Percentiles rank a stretch among this genome's conserved stretches.
phyloP scores from a whole-genome alignment of 2,113 vertebrate species.

The Hypanus sabinus region DNA sequence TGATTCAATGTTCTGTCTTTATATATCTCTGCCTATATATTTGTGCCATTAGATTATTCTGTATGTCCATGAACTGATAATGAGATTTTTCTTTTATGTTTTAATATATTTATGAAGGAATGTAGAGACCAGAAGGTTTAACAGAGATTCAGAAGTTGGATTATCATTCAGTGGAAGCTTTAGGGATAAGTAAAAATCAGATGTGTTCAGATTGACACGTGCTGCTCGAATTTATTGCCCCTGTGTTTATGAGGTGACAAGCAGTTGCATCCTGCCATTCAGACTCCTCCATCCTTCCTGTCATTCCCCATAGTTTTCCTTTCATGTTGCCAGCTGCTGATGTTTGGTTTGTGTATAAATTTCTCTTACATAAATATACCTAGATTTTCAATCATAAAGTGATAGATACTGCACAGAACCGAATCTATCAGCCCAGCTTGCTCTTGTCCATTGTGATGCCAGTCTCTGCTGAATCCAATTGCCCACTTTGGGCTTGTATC shows the following conservation, averaged over 20 bases:
- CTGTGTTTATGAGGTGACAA: neutral
- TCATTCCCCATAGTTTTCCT: neutral
- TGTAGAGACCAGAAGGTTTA: neutral
- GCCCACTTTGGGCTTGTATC: no score
- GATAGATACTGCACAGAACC: no score
- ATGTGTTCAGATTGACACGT: neutral
- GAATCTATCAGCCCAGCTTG: no score
- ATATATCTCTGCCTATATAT: neutral
- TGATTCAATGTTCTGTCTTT: neutral
- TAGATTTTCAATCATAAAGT: no score
- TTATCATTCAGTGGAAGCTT: neutral
- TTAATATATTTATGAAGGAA: neutral
- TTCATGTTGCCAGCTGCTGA: neutral
- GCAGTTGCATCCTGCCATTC: neutral
- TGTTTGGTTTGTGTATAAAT: neutral
- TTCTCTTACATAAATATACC: no score
- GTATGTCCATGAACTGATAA: neutral
- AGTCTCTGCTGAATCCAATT: no score
- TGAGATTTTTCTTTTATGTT: neutral
- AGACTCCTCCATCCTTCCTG: neutral
- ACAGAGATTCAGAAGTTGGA: neutral
- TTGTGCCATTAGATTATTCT: conserved; percentile 9
- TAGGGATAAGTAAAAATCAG: neutral
- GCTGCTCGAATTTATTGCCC: neutral
- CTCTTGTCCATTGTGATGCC: no score